Evolutionary conservation across 2,888 invertebrate genomes (phyloP), one percentile per base, ranked within the genome.

Genomic region (Macaria liturata): DNA sequence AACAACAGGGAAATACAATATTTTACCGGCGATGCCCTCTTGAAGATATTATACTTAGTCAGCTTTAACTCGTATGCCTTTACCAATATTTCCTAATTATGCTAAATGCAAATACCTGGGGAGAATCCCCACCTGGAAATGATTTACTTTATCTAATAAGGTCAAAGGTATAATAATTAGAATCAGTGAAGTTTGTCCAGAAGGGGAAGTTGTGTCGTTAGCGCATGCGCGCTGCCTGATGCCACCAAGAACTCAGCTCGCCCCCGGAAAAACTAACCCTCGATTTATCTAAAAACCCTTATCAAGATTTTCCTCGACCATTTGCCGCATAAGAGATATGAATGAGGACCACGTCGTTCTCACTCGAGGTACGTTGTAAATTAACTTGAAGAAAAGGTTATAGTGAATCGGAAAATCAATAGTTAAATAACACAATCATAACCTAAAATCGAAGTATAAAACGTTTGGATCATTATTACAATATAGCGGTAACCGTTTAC

Each of bases 331-430:
- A 90, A 87, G 83, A 91, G 94, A 94, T 96, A 96, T 97, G 97
- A 96, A 97, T 97, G 96, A 96, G 95, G 96, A 94, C 96, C 94
- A 96, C 95, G 93, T 95, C 94, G 93, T 94, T 95, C 90, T 94
- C 96, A 88, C 93, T 96, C 92, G 95, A 96, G 96, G 97, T 96
- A 93, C 94, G 93, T 57, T 46, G 74, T 61, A 42, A 49, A 62
- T 54, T 66, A 59, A 58, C 53, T 54, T 49, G 57, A 52, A 52
- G 56, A 61, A 65, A 65, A 73, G 73, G 70, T 76, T 74, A 61
- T 61, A 67, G 58, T 59, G 55, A 57, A 64, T 62, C 66, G 57
- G 71, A 86, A 88, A 88, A 91, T 91, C 92, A 74, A 88, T 87
- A 84, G 70, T 79, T 79, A 78, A 84, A 88, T 84, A 86, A 89